Evolutionary conservation across 2,888 invertebrate genomes (phyloP).

Genomic region (Synergus laeviventris): DNA sequence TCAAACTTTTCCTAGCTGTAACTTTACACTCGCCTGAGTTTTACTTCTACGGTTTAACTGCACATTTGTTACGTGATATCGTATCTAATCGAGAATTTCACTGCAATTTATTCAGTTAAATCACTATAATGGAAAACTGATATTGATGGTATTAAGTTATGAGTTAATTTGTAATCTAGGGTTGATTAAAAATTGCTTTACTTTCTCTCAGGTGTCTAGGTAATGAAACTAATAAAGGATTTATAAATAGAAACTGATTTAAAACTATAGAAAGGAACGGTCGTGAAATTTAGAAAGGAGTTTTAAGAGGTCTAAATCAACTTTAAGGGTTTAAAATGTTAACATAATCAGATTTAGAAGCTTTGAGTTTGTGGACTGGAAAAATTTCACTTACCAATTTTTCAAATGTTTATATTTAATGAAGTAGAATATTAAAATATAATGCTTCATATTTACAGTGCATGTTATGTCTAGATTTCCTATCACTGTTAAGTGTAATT

Average conservation of each 20-base stretch:
- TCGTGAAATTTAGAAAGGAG: background rate
- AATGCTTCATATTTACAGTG: no score
- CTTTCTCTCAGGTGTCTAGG: background rate
- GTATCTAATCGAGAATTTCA: background rate
- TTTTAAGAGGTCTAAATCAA: background rate
- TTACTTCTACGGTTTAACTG: background rate
- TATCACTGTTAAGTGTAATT: background rate
- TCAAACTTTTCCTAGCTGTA: background rate
- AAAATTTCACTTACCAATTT: no score
- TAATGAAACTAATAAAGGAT: background rate
- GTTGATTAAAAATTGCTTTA: background rate
- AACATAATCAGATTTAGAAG: no score
- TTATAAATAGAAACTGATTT: background rate
- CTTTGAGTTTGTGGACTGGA: no score
- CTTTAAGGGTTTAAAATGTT: background rate
- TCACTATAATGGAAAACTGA: background rate
- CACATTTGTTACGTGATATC: conserved; percentile 12
- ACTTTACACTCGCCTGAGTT: background rate
- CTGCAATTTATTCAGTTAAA: background rate
- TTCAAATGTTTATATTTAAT: no score
- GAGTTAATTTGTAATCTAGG: background rate
- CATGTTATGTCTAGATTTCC: background rate
- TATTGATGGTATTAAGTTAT: background rate
- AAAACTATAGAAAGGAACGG: background rate
- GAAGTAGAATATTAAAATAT: no score